phyloP scores from a whole-genome alignment of 1,140 invertebrate species.

The Metopolophium dirhodum region DNA sequence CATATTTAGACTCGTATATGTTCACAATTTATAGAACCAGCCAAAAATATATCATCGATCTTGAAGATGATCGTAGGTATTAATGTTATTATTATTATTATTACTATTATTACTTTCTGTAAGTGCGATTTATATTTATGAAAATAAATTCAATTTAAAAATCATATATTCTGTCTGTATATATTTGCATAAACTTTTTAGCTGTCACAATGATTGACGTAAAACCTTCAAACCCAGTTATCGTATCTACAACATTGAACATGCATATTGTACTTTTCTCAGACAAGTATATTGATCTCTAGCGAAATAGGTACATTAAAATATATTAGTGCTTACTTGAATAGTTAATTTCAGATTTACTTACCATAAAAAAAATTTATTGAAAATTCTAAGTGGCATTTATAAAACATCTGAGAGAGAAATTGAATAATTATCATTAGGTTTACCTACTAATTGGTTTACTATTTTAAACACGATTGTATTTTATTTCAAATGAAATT shows the following conservation, averaged over 20 bases:
- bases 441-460: too few species aligned
- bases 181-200: conserved; percentile 17
- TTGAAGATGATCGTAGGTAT: neutral
- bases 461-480: neutral
- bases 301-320: neutral
- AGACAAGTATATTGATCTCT: neutral
- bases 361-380: neutral
- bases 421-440: neutral
- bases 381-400: neutral
- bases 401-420: neutral
- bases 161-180: neutral
- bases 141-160: conserved; percentile 22
- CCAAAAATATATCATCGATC: neutral
- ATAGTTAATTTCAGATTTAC: neutral
- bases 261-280: neutral
- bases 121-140: neutral
- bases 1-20: neutral
- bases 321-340: neutral
- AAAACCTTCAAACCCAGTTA: neutral
- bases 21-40: neutral
- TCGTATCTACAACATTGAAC: neutral
- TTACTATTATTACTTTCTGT: neutral
- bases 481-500: neutral
- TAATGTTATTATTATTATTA: neutral
- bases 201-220: neutral